phyloP scores from a whole-genome alignment of 2,797 vertebrate genomes.

The Vespertilio murinus region DNA sequence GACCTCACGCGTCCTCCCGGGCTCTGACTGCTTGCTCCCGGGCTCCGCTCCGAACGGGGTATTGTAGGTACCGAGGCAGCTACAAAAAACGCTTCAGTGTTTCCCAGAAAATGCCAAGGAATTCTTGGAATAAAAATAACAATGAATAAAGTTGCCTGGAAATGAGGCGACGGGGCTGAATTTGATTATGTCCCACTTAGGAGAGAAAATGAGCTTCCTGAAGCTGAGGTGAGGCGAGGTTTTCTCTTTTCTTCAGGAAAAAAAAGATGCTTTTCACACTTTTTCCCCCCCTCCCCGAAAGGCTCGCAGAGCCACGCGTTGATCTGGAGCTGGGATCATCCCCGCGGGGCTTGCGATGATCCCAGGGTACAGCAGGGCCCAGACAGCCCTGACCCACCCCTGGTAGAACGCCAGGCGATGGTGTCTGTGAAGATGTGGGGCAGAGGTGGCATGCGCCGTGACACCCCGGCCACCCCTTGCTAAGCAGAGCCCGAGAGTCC shows the following conservation, averaged over 20 bases:
- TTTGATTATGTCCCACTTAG: constrained; percentile 76
- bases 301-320: rapidly evolving
- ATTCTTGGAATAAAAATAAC: constrained; percentile 83
- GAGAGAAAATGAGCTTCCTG: constrained; percentile 74
- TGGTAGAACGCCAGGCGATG: rapidly evolving
- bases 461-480: neutral
- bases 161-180: constrained; percentile 78
- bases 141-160: constrained; percentile 80
- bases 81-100: constrained; percentile 78
- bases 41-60: constrained; percentile 69
- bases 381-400: no score
- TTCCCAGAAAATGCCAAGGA: constrained; percentile 80
- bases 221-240: constrained; percentile 65
- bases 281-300: no score
- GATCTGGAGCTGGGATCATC: neutral
- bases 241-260: constrained; percentile 16
- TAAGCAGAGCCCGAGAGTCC: rapidly evolving
- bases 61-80: constrained; percentile 62
- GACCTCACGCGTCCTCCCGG: constrained; percentile 58
- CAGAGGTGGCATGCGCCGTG: rapidly evolving
- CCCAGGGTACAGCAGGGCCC: rapidly evolving
- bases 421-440: neutral
- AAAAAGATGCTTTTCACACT: neutral
- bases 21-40: neutral
- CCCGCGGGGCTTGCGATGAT: rapidly evolving